phyloP scores from a whole-genome alignment of 2,797 vertebrate species.

The Coluber constrictor region DNA sequence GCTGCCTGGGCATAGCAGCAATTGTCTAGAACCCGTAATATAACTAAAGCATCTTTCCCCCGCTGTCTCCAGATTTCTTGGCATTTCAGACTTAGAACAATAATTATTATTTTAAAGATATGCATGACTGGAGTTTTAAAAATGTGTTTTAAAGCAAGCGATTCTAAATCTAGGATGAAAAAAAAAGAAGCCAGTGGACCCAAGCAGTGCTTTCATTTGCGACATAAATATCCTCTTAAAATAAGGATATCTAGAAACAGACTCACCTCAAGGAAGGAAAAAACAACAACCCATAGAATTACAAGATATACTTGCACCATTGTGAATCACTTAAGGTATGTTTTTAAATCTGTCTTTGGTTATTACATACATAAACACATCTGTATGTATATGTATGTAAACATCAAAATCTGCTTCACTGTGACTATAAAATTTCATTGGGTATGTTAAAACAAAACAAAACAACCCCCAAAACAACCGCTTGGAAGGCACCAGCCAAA shows the following conservation, averaged over 20 bases:
- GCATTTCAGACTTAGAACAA: neutral
- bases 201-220: neutral
- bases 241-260: neutral
- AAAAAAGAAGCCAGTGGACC: neutral
- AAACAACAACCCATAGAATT: neutral
- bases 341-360: neutral
- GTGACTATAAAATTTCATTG: neutral
- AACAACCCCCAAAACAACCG: neutral
- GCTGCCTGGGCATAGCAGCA: neutral
- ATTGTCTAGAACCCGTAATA: neutral
- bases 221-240: neutral
- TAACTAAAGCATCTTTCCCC: neutral
- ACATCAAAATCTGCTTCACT: neutral
- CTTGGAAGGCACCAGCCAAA: neutral
- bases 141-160: neutral
- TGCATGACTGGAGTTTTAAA: neutral
- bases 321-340: neutral
- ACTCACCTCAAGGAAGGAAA: neutral
- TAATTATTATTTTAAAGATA: neutral
- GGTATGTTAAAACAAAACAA: neutral
- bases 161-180: neutral
- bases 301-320: neutral
- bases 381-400: neutral
- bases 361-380: neutral
- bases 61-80: neutral